Conservation (phyloP, 2,888 invertebrate species). For the Gnatocerus cornutus region DNA sequence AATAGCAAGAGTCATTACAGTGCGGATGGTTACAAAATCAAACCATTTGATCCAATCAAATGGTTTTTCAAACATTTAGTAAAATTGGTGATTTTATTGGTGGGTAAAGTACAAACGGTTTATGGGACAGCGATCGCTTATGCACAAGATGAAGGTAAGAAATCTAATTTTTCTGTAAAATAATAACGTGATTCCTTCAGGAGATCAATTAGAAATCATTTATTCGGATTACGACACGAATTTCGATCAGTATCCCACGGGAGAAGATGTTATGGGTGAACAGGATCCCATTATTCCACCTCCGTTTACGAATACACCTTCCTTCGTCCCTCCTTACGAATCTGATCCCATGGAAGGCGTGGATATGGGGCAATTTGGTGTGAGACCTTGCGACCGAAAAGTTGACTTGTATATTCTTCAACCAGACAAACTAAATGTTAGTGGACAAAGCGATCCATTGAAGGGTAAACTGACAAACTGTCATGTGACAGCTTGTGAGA, state of each 20-base stretch:
- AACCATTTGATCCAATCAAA: slow-evolving; percentile 74
- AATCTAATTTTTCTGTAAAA: slow-evolving; percentile 16
- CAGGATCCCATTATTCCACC: slow-evolving; percentile 66
- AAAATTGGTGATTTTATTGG: slow-evolving; percentile 72
- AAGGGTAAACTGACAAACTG: slow-evolving; percentile 93
- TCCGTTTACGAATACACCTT: slow-evolving; percentile 70
- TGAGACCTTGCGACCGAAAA: slow-evolving; percentile 89
- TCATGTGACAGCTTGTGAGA: slow-evolving; percentile 90
- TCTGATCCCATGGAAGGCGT: slow-evolving; percentile 69
- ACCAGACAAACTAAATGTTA: slow-evolving; percentile 85
- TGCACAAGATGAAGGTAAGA: slow-evolving; percentile 73
- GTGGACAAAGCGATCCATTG: slow-evolving; percentile 85
- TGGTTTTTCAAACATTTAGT: slow-evolving; percentile 75
- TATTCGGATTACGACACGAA: slow-evolving; percentile 56
- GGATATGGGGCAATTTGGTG: slow-evolving; percentile 72
- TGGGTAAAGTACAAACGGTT: slow-evolving; percentile 72
- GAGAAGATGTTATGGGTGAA: slow-evolving; percentile 63
- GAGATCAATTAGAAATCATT: slow-evolving; percentile 51
- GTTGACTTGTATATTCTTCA: slow-evolving; percentile 90
- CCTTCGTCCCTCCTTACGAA: slow-evolving; percentile 68
- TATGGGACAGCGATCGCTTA: slow-evolving; percentile 67
- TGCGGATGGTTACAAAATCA: slow-evolving; percentile 71
- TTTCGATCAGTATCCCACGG: slow-evolving; percentile 55
- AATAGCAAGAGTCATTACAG: slow-evolving; percentile 80
- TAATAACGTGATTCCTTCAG: slow-evolving; percentile 28